Base-by-base conservation (phyloP, 2,888 invertebrate genomes). In the Globia sparganii region DNA sequence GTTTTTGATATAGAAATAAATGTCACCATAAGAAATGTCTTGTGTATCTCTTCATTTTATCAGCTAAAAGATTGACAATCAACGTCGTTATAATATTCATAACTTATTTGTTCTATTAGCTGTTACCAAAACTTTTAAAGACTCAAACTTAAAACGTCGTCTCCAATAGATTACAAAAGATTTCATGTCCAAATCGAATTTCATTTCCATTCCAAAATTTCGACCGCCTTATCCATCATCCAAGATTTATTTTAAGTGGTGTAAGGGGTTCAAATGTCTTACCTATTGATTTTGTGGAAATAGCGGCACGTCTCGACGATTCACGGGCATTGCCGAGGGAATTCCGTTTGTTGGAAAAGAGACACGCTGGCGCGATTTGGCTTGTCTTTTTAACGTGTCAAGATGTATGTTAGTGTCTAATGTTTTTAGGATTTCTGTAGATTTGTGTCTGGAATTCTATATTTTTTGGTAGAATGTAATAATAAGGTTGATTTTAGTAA, bases 251-350 rank as follows among this genome's bases (percentile, higher is more conserved):
- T 87, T 83, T 76, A 80, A 80, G 68, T 85, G 77, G 79, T 80
- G 87, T 80, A 84, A 87, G 69, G 68, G 81, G 85, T 89, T 91
- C 90, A 90, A 91, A 92, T 90, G 90, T 90, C 90, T 91, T 89
- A 87, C 87, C 91, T 94, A 94, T 94, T 94, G 94, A 94, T 94
- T 94, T 91, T 92, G 91, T 90, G 87, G 91, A 89, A 92, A 93
- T 91, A 91, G 89, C 89, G 85, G 87, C 91, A 91, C 92, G 91
- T 91, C 87, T 85, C 86, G 78, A 61, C 87, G 83, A 82, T 88
- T 88, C 85, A 70, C 78, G 76, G 77, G 76, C 77, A 76, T 59
- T 70, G 81, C 81, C 86, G 66, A 67, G 86, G 86, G 89, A 88
- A 82, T 87, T 78, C 81, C 82, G 81, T 84, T 83, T 74, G 75